Evolutionary conservation across 2,888 invertebrate species (phyloP).

Genomic region (Lasioglossum lativentre): DNA sequence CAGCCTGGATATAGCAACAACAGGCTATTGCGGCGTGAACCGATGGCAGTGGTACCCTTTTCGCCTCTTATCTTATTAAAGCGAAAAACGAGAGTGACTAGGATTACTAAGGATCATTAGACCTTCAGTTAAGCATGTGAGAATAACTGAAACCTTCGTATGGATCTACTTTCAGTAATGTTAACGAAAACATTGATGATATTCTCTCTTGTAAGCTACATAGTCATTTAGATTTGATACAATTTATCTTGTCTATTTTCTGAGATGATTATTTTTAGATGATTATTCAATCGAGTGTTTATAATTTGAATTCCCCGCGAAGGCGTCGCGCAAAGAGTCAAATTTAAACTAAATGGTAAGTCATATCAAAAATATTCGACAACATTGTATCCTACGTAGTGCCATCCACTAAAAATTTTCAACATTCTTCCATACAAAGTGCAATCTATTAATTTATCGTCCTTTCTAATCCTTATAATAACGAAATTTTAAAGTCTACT

Average conservation of each 20-base stretch:
- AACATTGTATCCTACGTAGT: conserved; percentile 27
- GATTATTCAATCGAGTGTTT: not conserved
- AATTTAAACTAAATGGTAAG: conserved; percentile 22
- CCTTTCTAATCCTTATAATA: conserved; percentile 12
- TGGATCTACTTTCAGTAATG: not conserved
- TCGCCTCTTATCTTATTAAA: conserved; percentile 55
- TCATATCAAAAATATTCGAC: conserved; percentile 40
- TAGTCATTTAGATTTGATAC: not conserved
- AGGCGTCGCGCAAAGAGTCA: conserved; percentile 8
- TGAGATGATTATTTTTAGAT: not conserved
- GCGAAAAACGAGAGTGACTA: conserved; percentile 63
- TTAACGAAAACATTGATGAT: not conserved
- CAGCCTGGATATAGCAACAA: conserved; percentile 63
- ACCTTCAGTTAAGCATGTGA: conserved; percentile 28
- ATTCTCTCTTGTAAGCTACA: not conserved
- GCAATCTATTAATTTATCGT: conserved; percentile 18
- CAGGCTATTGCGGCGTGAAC: conserved; percentile 50
- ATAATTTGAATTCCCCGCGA: conserved; percentile 5
- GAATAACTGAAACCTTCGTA: conserved; percentile 25
- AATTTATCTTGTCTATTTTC: not conserved
- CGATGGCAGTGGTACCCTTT: conserved; percentile 64
- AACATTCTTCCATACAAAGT: conserved; percentile 3
- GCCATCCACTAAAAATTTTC: conserved; percentile 2
- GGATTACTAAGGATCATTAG: conserved; percentile 58
- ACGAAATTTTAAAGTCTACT: not conserved